Conservation (phyloP, 2,113 vertebrate genomes). For the Romanogobio albipinnatus region DNA sequence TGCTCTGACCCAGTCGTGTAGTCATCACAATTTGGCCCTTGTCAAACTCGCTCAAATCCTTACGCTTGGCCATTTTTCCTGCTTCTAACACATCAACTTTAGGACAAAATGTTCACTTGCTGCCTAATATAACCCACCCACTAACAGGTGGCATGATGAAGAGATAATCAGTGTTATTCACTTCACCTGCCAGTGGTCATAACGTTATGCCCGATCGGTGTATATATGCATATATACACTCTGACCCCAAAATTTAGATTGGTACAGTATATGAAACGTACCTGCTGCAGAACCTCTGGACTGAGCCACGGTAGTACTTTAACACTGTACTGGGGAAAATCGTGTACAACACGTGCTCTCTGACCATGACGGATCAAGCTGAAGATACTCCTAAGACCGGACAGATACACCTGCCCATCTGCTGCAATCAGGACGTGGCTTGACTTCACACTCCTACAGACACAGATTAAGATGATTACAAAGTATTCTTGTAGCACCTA, state of each 20-base stretch:
- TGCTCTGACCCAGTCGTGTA: too few relatives aligned
- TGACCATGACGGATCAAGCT: slow-evolving; percentile 95
- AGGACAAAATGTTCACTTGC: too few relatives aligned
- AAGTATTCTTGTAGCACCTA: neutral
- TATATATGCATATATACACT: too few relatives aligned
- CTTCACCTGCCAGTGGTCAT: too few relatives aligned
- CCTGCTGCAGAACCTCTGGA: slow-evolving; percentile 96
- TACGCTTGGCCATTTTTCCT: too few relatives aligned
- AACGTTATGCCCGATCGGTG: too few relatives aligned
- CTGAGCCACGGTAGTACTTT: slow-evolving; percentile 97
- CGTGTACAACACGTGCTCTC: slow-evolving; percentile 89
- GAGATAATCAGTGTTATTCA: too few relatives aligned
- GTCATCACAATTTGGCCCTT: too few relatives aligned
- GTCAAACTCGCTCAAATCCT: too few relatives aligned
- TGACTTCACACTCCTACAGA: slow-evolving; percentile 91
- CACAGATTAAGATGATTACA: neutral
- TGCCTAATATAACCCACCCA: too few relatives aligned
- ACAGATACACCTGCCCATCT: slow-evolving; percentile 93
- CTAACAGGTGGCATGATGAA: too few relatives aligned
- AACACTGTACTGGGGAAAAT: slow-evolving; percentile 94
- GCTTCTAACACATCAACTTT: too few relatives aligned
- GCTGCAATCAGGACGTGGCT: slow-evolving; percentile 94
- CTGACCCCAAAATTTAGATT: neutral
- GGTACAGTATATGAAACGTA: slow-evolving; percentile 54
- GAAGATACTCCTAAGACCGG: slow-evolving; percentile 92